phyloP scores from a whole-genome alignment of 2,888 invertebrate genomes.

The Horisme vitalbata region DNA sequence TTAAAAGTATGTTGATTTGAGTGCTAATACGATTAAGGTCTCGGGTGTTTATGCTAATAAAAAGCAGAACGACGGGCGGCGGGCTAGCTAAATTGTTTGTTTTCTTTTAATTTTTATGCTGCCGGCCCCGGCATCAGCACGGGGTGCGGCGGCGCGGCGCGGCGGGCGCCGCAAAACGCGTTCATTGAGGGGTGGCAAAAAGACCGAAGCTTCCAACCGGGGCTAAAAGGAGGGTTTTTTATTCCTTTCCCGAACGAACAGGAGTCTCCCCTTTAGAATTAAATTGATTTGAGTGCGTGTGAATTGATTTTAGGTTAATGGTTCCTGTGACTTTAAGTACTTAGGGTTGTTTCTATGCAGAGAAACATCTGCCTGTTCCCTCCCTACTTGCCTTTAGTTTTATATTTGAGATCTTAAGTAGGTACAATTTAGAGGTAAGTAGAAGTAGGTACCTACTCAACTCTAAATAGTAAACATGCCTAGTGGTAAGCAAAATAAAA shows the following conservation, averaged over 20 bases:
- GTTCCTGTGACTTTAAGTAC: conserved; percentile 22
- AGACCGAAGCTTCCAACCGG: conserved; percentile 31
- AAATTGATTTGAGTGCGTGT: conserved; percentile 49
- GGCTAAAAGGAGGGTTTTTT: conserved; percentile 47
- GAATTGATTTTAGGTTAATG: conserved; percentile 41
- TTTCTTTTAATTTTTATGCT: conserved; percentile 57
- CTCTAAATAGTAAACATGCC: too few species aligned
- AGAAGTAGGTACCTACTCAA: too few species aligned
- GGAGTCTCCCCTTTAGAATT: conserved; percentile 41
- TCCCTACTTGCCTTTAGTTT: conserved; percentile 1
- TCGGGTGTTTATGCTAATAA: conserved; percentile 44
- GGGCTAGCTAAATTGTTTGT: conserved; percentile 44
- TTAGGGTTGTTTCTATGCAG: conserved; percentile 13
- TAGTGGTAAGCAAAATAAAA: too few species aligned
- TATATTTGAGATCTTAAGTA: not conserved
- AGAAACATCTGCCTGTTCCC: conserved; percentile 17
- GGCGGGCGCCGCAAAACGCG: conserved; percentile 38
- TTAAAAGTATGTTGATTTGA: conserved; percentile 9
- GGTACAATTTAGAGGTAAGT: too few species aligned
- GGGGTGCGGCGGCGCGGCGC: too few species aligned
- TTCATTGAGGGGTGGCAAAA: conserved; percentile 59
- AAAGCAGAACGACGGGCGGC: conserved; percentile 43
- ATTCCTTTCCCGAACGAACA: conserved; percentile 39
- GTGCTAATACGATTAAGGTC: conserved; percentile 42
- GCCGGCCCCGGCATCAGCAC: conserved; percentile 29